Percentiles rank a stretch among this genome's conserved stretches.
Evolutionary conservation across 2,888 invertebrate genomes (phyloP).

Genomic region (Drosophila differens): DNA sequence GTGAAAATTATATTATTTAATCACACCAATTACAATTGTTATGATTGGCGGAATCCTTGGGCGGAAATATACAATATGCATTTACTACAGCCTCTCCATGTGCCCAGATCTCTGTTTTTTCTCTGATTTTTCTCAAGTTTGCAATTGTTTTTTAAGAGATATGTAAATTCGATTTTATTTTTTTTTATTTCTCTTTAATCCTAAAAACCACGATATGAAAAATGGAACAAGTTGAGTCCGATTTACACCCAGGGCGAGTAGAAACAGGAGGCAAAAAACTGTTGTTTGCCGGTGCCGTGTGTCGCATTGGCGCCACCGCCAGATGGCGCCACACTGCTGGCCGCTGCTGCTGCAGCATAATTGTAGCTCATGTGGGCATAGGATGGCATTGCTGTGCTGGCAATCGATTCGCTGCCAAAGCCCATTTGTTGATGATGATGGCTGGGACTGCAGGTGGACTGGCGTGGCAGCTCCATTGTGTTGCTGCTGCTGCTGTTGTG

Average conservation of each 20-base stretch:
- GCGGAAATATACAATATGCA: conserved; percentile 52
- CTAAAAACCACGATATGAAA: conserved; percentile 29
- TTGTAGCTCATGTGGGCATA: conserved; percentile 80
- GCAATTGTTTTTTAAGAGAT: conserved; percentile 53
- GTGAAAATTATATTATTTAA: conserved; percentile 49
- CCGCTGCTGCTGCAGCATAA: conserved; percentile 68
- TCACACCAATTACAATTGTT: conserved; percentile 38
- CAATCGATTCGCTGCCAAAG: conserved; percentile 51
- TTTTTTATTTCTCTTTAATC: conserved; percentile 10
- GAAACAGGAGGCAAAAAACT: conserved; percentile 84
- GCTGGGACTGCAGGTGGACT: conserved; percentile 89
- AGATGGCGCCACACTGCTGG: conserved; percentile 48
- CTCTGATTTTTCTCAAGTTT: conserved; percentile 14
- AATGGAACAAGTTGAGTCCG: background rate
- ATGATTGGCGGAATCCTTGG: conserved; percentile 43
- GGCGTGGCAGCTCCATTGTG: conserved; percentile 84
- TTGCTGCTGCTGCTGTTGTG: conserved; percentile 19
- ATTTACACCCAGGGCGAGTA: conserved; percentile 83
- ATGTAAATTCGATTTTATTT: conserved; percentile 72
- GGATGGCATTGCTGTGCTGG: conserved; percentile 55
- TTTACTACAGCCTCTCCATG: conserved; percentile 52
- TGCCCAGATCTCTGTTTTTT: conserved; percentile 4
- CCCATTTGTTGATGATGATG: conserved; percentile 86
- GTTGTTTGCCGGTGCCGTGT: conserved; percentile 78
- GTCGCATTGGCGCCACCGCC: conserved; percentile 22